These are phyloP conservation scores for Tridacna gigas DNA, from an alignment of 2,888 invertebrate genomes.

Conservation along the genomic window DNA sequence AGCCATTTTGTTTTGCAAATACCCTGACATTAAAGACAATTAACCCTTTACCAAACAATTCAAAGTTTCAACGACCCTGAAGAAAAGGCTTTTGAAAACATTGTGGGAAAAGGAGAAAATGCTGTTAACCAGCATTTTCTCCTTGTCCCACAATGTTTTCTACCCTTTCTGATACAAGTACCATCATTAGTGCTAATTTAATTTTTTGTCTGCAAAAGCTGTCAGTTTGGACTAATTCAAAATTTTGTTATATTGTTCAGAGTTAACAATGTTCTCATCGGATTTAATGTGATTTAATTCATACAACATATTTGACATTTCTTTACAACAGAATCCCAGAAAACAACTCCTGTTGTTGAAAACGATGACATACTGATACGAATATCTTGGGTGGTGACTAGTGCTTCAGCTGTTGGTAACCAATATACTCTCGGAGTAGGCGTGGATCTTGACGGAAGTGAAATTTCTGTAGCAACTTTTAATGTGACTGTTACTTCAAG, in stretches of 20 bases:
- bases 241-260: too few relatives aligned
- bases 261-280: too few relatives aligned
- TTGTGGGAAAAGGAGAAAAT: background rate
- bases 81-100: background rate
- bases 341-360: background rate
- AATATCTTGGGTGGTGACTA: constrained; percentile 7
- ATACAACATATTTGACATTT: too few relatives aligned
- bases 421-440: constrained; percentile 9
- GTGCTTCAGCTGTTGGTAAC: constrained; percentile 9
- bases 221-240: too few relatives aligned
- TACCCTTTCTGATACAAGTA: too few relatives aligned
- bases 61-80: background rate
- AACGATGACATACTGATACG: constrained; percentile 1
- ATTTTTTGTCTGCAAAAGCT: too few relatives aligned
- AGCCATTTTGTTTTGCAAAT: too few relatives aligned
- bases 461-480: constrained; percentile 11
- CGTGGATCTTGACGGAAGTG: background rate
- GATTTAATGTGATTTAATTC: too few relatives aligned
- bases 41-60: background rate
- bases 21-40: background rate
- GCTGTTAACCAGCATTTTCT: background rate
- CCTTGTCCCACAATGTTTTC: background rate
- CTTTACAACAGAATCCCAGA: constrained; percentile 7
- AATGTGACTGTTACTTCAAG: background rate
- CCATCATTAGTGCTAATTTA: too few relatives aligned